Conservation (phyloP, 2,797 vertebrate species). For the Spinibarbus caldwelli region DNA sequence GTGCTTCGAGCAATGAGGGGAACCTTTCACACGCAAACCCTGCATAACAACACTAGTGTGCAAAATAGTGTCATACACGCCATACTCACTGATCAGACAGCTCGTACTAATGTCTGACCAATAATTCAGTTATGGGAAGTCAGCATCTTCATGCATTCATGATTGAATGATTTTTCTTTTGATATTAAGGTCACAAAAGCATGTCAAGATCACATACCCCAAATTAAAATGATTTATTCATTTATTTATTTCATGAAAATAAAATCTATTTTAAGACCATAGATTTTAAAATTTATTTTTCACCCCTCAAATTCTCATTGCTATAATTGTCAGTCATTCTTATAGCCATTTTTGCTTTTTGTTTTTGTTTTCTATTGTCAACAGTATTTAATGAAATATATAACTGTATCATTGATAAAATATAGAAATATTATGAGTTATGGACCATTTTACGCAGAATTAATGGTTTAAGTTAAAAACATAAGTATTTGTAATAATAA, state of each 20-base stretch:
- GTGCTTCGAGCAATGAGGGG: slow-evolving; percentile 58
- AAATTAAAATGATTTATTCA: no score
- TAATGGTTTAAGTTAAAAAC: neutral
- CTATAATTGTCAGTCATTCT: no score
- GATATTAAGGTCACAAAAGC: neutral
- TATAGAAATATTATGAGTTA: no score
- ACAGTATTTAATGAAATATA: neutral
- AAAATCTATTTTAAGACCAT: no score
- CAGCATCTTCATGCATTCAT: neutral
- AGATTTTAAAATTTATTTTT: no score
- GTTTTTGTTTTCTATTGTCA: neutral
- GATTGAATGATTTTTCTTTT: neutral
- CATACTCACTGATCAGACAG: neutral
- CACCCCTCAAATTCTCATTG: no score
- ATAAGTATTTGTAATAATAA: neutral
- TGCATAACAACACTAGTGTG: neutral
- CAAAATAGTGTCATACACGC: neutral
- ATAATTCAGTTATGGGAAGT: no score
- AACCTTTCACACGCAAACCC: slow-evolving; percentile 63
- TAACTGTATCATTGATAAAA: neutral
- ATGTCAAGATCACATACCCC: no score
- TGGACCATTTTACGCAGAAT: neutral
- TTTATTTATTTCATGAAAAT: no score
- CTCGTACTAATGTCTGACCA: no score
- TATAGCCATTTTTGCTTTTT: neutral